These are phyloP conservation scores for Vireo altiloquus DNA, from an alignment of 2,113 vertebrate genomes.

Conservation along the genomic window DNA sequence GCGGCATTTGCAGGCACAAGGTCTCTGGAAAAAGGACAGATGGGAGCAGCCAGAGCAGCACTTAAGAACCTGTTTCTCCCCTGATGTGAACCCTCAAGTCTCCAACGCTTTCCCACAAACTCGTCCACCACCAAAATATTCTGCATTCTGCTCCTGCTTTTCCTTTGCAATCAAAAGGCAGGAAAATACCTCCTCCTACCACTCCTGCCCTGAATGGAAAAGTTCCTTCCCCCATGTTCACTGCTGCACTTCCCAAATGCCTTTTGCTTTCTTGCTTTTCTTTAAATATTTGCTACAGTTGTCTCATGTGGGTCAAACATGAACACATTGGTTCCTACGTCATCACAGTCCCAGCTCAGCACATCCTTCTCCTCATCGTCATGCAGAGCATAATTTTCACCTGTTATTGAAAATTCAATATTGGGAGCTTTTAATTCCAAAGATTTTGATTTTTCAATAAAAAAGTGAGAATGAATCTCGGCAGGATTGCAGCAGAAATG, in stretches of 20 bases:
- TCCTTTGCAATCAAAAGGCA: not conserved
- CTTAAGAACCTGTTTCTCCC: not conserved
- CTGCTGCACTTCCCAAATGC: not conserved
- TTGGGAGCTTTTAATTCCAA: slow-evolving; percentile 68
- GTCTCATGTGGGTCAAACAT: not conserved
- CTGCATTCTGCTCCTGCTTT: not conserved
- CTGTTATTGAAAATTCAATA: slow-evolving; percentile 76
- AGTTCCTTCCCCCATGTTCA: not conserved
- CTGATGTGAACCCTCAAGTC: not conserved
- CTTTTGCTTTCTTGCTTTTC: not conserved
- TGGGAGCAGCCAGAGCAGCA: not conserved
- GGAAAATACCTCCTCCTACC: not conserved
- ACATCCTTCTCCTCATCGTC: slow-evolving; percentile 33
- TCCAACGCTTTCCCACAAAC: not conserved
- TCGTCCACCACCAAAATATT: not conserved
- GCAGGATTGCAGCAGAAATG: slow-evolving; percentile 58
- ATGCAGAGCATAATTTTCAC: slow-evolving; percentile 75
- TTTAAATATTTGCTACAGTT: not conserved
- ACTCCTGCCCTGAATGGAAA: not conserved
- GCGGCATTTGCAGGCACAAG: accelerated
- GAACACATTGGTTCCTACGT: not conserved
- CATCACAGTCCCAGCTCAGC: not conserved
- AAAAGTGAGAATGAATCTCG: slow-evolving; percentile 77
- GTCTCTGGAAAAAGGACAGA: not conserved
- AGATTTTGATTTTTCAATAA: slow-evolving; percentile 75